A percentile compares a stretch with the other conserved stretches of the same genome.
Conservation (phyloP, 1,140 invertebrate species). For the Philotrypesis tridentata region DNA sequence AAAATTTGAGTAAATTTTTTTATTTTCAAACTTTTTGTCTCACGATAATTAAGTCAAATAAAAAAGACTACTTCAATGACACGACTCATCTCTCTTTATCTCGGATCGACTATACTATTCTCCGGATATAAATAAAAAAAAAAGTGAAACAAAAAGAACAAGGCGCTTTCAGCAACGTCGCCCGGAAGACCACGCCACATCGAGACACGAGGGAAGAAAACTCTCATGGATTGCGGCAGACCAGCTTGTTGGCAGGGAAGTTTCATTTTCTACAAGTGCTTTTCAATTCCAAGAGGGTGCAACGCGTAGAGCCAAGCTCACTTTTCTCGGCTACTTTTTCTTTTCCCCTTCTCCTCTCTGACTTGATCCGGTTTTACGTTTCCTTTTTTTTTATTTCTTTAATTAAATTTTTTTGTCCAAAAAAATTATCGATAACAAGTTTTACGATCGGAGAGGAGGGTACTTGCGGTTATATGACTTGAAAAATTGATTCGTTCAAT, state of each 20-base stretch:
- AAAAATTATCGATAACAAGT: constrained; percentile 3
- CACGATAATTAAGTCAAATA: neutral
- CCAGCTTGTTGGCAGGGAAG: constrained; percentile 75
- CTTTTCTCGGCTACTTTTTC: constrained; percentile 18
- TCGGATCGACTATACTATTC: constrained; percentile 53
- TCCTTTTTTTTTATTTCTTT: constrained; percentile 37
- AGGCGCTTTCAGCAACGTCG: constrained; percentile 69
- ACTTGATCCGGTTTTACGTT: neutral
- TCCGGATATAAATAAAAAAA: constrained; percentile 51
- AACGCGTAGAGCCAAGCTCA: constrained; percentile 33
- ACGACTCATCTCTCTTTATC: constrained; percentile 48
- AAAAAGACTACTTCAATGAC: constrained; percentile 50
- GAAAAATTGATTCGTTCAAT: neutral
- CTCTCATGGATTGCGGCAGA: constrained; percentile 71
- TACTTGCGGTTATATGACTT: constrained; percentile 10
- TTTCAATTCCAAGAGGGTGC: constrained; percentile 70
- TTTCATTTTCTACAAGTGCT: constrained; percentile 73
- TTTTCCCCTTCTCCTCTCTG: constrained; percentile 26
- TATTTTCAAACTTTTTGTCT: neutral
- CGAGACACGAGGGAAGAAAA: constrained; percentile 68
- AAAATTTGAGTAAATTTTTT: constrained; percentile 19
- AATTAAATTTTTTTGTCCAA: constrained; percentile 31
- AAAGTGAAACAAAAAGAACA: constrained; percentile 58
- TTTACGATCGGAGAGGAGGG: neutral
- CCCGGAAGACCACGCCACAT: constrained; percentile 66